phyloP scores from a whole-genome alignment of 1,140 invertebrate species.

The Palaemon carinicauda region DNA sequence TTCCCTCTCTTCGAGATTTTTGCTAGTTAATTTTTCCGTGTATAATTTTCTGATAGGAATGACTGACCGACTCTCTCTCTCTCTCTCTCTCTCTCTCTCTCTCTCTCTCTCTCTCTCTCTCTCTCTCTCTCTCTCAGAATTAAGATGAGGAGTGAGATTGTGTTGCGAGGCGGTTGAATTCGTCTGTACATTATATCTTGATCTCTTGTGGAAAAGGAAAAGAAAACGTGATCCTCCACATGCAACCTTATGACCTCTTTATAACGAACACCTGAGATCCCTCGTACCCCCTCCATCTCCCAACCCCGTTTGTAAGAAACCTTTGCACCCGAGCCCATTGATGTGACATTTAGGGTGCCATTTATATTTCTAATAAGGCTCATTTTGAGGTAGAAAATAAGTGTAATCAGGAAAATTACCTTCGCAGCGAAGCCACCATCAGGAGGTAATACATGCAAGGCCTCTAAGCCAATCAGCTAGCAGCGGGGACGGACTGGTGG shows the following conservation, averaged over 20 bases:
- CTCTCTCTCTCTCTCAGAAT: too few relatives aligned
- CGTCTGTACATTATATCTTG: background rate
- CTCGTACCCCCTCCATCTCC: too few relatives aligned
- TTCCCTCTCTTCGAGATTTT: background rate
- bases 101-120: background rate
- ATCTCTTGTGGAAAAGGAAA: background rate
- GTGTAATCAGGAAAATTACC: background rate
- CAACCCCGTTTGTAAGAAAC: background rate
- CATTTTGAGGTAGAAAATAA: background rate
- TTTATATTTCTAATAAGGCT: conserved; percentile 6
- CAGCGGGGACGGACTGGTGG: conserved; percentile 3
- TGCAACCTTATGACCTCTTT: background rate
- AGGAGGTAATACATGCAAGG: conserved; percentile 23
- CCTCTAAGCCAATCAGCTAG: conserved; percentile 22
- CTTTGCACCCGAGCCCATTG: background rate
- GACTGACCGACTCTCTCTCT: background rate
- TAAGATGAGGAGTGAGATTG: too few relatives aligned
- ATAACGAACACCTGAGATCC: background rate
- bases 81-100: background rate
- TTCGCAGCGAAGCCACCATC: background rate
- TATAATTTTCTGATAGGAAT: too few relatives aligned
- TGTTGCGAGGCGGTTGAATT: too few relatives aligned
- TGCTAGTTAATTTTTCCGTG: too few relatives aligned
- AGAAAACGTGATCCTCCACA: conserved; percentile 12
- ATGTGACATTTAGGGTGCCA: background rate